Base-by-base conservation (phyloP, 2,113 vertebrate genomes). In the Columba janthina region DNA sequence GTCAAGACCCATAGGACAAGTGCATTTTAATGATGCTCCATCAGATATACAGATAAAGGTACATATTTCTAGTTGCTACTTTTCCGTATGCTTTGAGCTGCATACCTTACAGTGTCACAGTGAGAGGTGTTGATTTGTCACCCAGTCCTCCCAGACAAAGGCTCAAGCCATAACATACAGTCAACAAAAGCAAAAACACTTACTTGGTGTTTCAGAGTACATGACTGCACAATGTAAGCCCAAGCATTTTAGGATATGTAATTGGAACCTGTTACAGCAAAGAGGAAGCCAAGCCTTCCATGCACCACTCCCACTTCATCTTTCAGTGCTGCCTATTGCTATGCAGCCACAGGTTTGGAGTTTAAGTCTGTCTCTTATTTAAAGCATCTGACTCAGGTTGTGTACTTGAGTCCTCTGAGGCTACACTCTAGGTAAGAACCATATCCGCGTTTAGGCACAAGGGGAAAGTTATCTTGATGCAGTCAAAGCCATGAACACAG, bases 381-480 rank as follows among this genome's bases (percentile, higher is more conserved):
- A 92, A 96, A 94, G 80, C 48, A 85, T 90, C 65, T 42, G 57
- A 70, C 60, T 90, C 46, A 14, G 17, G 40, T 78, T 92, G 61
- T 80, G 24, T 90, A 89, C 83, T 77, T 93, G 57, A 74, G 40
- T 75, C 65, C 86, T 97, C 94, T 91, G 92, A 97, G 96, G 67
- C 94, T 85, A 79, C 85, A 74, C 87, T 97, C 94, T 54, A 89
- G 69, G 61, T 57, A 34, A 94, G 84, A 77, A 82, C 89, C 76
- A 84, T 84, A 94, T 89, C 88, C 93, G 79, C 95, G 80, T 79
- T 96, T 96, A 96, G 74, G 95, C 95, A 95, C 3, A 1, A 93
- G 97, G 97, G 97, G 97, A 98, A 98, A 98, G 96, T 97, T 98
- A 98, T 97, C 97, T 97, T 98, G 98, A 98, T 97, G 97, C 96